Conservation (phyloP, 2,113 vertebrate species). For the Sterrhoptilus dennistouni region DNA sequence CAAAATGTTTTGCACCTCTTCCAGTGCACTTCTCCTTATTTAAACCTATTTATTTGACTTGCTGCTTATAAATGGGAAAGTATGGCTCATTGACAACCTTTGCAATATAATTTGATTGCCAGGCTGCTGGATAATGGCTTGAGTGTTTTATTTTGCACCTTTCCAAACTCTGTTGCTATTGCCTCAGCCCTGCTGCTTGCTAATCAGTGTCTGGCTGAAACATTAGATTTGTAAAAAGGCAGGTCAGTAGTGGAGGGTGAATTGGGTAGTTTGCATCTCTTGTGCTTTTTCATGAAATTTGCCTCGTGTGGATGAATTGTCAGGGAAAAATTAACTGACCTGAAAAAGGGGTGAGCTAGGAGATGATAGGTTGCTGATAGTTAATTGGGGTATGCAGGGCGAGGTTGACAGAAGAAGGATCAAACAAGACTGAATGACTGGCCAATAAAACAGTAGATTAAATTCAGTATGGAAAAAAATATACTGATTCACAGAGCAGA, state of each 20-base stretch:
- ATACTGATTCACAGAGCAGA: background rate
- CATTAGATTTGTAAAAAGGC: background rate
- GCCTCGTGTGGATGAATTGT: background rate
- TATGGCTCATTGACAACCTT: background rate
- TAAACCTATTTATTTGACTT: constrained; percentile 23
- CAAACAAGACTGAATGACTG: background rate
- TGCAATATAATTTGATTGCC: background rate
- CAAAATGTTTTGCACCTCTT: constrained; percentile 23
- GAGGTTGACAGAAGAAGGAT: background rate
- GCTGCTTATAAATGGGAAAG: background rate
- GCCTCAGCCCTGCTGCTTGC: background rate
- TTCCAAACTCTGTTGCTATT: background rate
- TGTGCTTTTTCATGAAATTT: background rate
- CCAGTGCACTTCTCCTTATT: background rate
- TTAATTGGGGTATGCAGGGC: background rate
- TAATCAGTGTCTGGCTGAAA: background rate
- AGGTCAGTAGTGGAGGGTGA: background rate
- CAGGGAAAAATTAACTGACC: background rate
- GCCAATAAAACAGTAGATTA: background rate
- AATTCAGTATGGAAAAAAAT: background rate
- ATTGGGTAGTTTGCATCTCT: background rate
- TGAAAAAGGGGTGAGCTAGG: background rate
- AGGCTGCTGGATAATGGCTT: background rate
- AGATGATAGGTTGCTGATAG: background rate
- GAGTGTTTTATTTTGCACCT: background rate